A percentile compares a stretch with the other conserved stretches of the same genome.
Conservation (phyloP, 2,113 vertebrate species). For the Rousettus leschenaultii region DNA sequence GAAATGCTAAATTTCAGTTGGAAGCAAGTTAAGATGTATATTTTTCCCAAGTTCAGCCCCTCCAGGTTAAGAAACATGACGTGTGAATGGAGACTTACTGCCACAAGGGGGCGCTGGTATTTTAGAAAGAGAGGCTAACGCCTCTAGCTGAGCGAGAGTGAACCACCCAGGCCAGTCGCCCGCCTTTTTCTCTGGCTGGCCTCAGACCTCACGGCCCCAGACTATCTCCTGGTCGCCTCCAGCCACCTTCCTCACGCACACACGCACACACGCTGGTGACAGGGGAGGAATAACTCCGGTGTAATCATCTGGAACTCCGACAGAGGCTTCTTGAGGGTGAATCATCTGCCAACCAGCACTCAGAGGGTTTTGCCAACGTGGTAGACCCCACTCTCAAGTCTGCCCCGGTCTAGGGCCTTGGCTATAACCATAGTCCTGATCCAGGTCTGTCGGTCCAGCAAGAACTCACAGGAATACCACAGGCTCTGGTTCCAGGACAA, state of each 20-base stretch:
- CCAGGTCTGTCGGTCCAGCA: background rate
- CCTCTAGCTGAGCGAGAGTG: background rate
- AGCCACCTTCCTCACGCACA: background rate
- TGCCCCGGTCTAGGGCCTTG: background rate
- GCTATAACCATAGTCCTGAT: background rate
- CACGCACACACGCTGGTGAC: no score
- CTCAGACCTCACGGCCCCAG: background rate
- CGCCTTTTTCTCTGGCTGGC: background rate
- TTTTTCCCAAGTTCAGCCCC: background rate
- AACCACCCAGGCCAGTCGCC: no score
- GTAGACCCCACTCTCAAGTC: background rate
- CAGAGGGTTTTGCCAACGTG: background rate
- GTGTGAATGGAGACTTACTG: background rate
- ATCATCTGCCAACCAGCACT: background rate
- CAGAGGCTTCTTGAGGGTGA: background rate
- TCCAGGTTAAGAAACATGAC: background rate
- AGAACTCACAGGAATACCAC: background rate
- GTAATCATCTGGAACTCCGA: background rate
- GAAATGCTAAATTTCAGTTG: background rate
- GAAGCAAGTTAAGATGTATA: background rate
- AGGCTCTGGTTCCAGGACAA: background rate
- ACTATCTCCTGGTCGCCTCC: background rate
- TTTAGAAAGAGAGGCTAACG: constrained; percentile 1
- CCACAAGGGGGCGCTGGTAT: constrained; percentile 60
- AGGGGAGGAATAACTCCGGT: background rate